Evolutionary conservation across 2,113 vertebrate genomes (phyloP).

Genomic region (Litocranius walleri): DNA sequence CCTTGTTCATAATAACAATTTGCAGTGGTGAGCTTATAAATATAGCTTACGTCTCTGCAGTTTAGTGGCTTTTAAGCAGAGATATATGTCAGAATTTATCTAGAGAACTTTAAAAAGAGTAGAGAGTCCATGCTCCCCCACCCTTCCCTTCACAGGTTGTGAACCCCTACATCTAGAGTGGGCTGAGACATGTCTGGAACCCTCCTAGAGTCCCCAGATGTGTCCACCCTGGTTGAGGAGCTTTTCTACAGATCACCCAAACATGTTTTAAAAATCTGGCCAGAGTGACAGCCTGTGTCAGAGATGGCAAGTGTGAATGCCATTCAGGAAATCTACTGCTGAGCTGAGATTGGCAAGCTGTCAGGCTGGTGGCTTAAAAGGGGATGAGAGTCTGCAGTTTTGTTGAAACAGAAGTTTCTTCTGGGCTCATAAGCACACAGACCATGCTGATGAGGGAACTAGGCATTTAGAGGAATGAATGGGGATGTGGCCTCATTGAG

Average conservation of each 20-base stretch:
- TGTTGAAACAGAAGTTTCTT: constrained; percentile 20
- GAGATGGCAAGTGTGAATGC: neutral
- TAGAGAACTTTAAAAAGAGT: neutral
- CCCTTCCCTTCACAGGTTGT: neutral
- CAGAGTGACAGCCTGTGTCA: neutral
- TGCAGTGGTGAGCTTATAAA: neutral
- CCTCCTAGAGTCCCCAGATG: neutral
- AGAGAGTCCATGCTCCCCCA: accelerated
- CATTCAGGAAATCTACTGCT: constrained; percentile 25
- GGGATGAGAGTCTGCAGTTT: constrained; percentile 16
- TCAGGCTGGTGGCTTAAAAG: constrained; percentile 4
- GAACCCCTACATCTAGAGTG: neutral
- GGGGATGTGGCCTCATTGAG: neutral
- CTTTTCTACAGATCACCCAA: neutral
- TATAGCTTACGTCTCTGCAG: neutral
- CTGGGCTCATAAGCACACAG: neutral
- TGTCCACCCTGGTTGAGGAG: neutral
- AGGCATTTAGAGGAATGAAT: neutral
- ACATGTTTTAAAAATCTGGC: neutral
- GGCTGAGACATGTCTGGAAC: neutral
- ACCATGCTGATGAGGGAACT: neutral
- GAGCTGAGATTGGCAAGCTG: neutral
- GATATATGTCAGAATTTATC: neutral
- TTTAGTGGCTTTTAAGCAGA: neutral
- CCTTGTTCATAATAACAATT: neutral